Base-by-base conservation (phyloP, 2,888 invertebrate species). In the Neoaliturus tenellus region DNA sequence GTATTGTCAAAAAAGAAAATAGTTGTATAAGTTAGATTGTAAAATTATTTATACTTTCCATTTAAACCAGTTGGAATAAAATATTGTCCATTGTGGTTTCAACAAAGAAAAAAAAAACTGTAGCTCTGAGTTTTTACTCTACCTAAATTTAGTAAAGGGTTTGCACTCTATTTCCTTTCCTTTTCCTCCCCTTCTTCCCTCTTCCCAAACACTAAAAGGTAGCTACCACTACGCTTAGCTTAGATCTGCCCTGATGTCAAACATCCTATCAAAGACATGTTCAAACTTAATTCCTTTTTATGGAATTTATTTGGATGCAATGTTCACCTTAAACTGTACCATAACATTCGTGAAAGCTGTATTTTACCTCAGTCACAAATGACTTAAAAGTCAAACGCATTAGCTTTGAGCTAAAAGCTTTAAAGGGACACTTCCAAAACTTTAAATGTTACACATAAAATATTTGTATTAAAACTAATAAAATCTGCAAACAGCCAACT, bases 181-280 rank as follows among this genome's bases (percentile, higher is more conserved):
- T 33, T n/a, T n/a, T n/a, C 39, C n/a, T 41, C 25, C n/a, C 31
- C 67, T 31, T 67, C 31, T 33, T n/a, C n/a, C n/a, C n/a, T n/a
- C n/a, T n/a, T n/a, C n/a, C n/a, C n/a, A n/a, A n/a, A n/a, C n/a
- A 6, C 23, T n/a, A 33, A 35, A 31, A 20, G 41, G 75, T 44
- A 44, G 75, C 75, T 75, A 73, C 75, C 75, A 48, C 75, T 25
- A 75, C 48, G 75, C 75, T 75, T 75, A 75, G 75, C 44, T 75
- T 75, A 44, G 75, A 44, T 75, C 75, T 75, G 75, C 44, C 44
- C 25, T 12, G 75, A 75, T 75, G 75, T 75, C 8, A 25, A 75
- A 75, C 75, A 44, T 75, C 75, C 44, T 75, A 4, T 25, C 0
- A 17, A 33, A n/a, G 8, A 25, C 33, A 31, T 14, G 31, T 33